Base-by-base conservation (phyloP, 2,888 invertebrate species). In the Pollenia griseotomentosa region DNA sequence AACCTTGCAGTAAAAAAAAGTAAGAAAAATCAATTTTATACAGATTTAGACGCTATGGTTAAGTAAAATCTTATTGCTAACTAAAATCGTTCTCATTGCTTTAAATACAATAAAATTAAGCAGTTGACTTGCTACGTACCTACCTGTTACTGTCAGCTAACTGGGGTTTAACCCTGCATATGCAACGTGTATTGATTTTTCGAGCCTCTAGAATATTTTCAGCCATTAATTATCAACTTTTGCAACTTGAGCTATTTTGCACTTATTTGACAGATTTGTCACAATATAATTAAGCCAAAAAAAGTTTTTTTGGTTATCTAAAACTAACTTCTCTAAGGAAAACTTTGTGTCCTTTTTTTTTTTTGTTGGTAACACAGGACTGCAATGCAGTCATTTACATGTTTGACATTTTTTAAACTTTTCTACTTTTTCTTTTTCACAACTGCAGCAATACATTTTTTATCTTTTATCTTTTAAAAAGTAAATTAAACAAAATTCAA, bases 381-480 rank as follows among this genome's bases (percentile, higher is more conserved):
- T 75, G 75, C 75, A 75, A 42, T 75, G 75, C 75, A 63, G 75
- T 59, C 63, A 42, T 63, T 75, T 51, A 75, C 63, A 75, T 42
- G 42, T 51, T 75, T 63, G 51, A 53, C 63, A 75, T 48, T 40
- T 7, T 40, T 40, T 61, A 19, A 23, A 33, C 11, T 63, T 63
- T 19, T 10, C 16, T 44, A 16, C 42, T 2, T 16, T 11, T 12
- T 40, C 16, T 19, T 16, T 6, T 19, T 44, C 11, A 2, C 11
- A 46, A 44, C 19, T 63, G 51, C 63, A 75, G 19, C 14, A 51
- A 16, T 19, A 46, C 19, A 65, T 65, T 44, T 44, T 5, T 59
- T 40, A 65, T 44, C 5, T 65, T 65, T 16, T 42, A 16, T 42
- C n/a, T 63, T 42, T n/a, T 40, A 42, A 40, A 65, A 12, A 23